Evolutionary conservation across 2,888 invertebrate genomes (phyloP), one percentile per base, ranked within the genome.

Genomic region (Phaedon cochleariae): DNA sequence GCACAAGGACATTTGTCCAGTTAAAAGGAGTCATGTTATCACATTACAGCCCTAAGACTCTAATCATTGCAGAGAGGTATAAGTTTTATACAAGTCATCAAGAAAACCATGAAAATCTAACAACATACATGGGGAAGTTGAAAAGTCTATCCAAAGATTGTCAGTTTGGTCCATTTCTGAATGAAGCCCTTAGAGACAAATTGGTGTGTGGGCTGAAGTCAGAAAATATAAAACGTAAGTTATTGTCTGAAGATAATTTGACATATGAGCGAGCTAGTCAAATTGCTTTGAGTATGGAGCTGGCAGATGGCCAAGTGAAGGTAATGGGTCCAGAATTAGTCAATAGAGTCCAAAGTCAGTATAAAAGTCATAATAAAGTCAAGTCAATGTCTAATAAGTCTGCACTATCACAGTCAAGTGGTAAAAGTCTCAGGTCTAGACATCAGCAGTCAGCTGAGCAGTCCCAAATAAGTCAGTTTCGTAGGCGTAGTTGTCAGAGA

Each of bases 181-280:
- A 72, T 9, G 69, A 76, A 31, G 73, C 72, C 0, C 60, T 61
- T n/a, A 52, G 64, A 46, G 68, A 68, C 37, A 58, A 49, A 49
- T 59, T 77, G 1, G 73, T 77, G 0, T 73, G 74, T 59, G 73
- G 76, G 0, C 17, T 75, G 6, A 29, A 31, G 9, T 65, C 65
- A 31, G 71, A 73, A 17, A 49, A 54, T 17, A 72, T 69, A 10
- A 66, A 72, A 37, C 62, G 68, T 18, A 64, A 64, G 17, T 57
- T 77, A 17, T 58, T 77, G 17, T 59, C 64, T 15, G 34, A 49
- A 31, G 66, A 63, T 22, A 37, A 15, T 7, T 41, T 66, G n/a
- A 54, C 59, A 10, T 67, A 53, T 53, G 51, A 48, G 15, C 31
- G 37, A 22, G 64, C 54, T 12, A 41, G 21, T n/a, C 5, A 46